Evolutionary conservation across 2,888 invertebrate species (phyloP).

Genomic region (Geophilus truncorum): DNA sequence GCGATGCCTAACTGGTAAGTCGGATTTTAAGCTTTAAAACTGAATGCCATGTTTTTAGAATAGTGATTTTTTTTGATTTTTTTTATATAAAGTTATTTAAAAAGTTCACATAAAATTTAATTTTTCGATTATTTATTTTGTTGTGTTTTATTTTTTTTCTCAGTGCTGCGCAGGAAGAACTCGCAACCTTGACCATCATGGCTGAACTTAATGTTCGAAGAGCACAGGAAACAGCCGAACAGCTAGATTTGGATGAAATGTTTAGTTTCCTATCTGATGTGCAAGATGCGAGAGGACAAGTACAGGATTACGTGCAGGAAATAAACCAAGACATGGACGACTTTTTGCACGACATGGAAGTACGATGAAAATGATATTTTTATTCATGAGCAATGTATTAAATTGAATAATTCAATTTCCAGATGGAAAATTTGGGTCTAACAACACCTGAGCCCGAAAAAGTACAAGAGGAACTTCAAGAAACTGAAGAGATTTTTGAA

Average conservation of each 20-base stretch:
- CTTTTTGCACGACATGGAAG: conserved; percentile 41
- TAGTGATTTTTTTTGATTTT: neutral
- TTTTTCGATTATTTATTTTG: neutral
- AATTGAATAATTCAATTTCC: neutral
- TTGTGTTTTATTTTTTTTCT: neutral
- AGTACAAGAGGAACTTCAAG: neutral
- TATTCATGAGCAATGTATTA: too few species aligned
- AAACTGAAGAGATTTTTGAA: neutral
- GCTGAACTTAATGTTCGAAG: conserved; percentile 64
- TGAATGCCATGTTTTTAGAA: neutral
- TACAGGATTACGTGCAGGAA: conserved; percentile 57
- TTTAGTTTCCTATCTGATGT: conserved; percentile 85
- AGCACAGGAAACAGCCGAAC: conserved; percentile 44
- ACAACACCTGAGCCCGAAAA: neutral
- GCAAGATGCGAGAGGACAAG: conserved; percentile 55
- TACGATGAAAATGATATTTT: neutral
- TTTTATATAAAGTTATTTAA: neutral
- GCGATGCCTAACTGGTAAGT: conserved; percentile 51
- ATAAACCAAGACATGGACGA: conserved; percentile 42
- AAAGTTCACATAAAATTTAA: neutral
- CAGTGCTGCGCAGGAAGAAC: conserved; percentile 45
- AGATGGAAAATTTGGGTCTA: conserved; percentile 8
- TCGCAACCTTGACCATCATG: conserved; percentile 65
- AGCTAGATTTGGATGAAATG: conserved; percentile 77
- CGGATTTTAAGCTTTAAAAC: conserved; percentile 48